These are phyloP conservation scores for Halocynthia roretzi DNA, from an alignment of 23 tunicate species.

Conservation along the genomic window DNA sequence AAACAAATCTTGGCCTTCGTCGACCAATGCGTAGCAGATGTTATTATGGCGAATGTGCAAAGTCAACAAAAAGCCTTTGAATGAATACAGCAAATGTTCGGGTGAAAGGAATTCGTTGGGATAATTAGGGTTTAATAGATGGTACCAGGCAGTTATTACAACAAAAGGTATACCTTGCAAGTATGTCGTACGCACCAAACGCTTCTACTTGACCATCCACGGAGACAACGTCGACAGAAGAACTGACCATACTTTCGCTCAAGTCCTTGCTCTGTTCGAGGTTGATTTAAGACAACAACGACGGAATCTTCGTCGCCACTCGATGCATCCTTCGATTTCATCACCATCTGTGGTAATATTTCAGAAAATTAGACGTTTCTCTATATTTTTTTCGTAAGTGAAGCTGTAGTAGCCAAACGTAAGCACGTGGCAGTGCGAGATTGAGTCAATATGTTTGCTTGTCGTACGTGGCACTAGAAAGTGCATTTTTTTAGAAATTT, in stretches of 20 bases:
- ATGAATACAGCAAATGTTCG: no score
- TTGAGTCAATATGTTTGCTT: no score
- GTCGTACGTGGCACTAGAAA: neutral
- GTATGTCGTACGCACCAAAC: slow-evolving; percentile 82
- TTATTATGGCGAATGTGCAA: no score
- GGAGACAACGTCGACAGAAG: slow-evolving; percentile 71
- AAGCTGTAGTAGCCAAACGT: neutral
- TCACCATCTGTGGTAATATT: neutral
- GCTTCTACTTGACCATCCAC: slow-evolving; percentile 77
- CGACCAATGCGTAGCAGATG: no score
- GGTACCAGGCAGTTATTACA: neutral
- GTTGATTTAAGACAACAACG: slow-evolving; percentile 55
- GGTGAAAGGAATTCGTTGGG: no score
- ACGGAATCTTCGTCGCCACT: slow-evolving; percentile 73
- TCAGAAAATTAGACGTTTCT: neutral
- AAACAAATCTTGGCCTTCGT: no score
- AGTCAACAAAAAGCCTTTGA: no score
- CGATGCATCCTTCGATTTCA: slow-evolving; percentile 21
- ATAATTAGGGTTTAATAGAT: no score
- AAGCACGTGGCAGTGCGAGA: neutral
- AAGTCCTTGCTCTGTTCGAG: slow-evolving; percentile 36
- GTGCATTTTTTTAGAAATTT: neutral
- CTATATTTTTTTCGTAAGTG: neutral
- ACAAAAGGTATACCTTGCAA: slow-evolving; percentile 38
- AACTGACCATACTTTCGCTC: slow-evolving; percentile 76